Evolutionary conservation across 2,888 invertebrate genomes (phyloP), one percentile per base, ranked within the genome.

Genomic region (Baccha elongata): DNA sequence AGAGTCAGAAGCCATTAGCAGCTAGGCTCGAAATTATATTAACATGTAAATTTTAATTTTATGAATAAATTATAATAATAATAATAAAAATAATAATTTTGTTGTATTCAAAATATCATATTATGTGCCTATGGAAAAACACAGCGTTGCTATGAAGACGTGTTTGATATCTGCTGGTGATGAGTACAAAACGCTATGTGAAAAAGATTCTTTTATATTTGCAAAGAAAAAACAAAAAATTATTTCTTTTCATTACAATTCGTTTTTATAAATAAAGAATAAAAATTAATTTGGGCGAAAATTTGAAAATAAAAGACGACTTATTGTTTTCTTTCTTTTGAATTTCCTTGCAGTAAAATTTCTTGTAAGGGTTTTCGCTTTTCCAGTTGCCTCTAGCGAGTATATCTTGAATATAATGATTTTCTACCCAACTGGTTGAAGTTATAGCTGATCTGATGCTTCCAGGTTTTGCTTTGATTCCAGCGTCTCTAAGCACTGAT

Each of bases 121-220:
- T 26, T 26, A 26, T 26, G 26, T 26, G 26, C 26, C 6, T 26
- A 4, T 26, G 3, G 26, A 26, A 26, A 26, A 26, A 26, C 26
- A 26, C 26, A 26, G 26, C 26, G 26, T 26, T 6, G 6, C 26
- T 26, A 29, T 73, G 46, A 40, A 53, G 42, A 65, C 53, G 44
- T 64, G 37, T 73, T 23, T 73, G 64, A 35, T 73, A 65, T 65
- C 48, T 74, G 23, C 73, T 73, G 53, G 55, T 65, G 65, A 73
- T 37, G 55, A 64, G 15, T 55, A 73, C 35, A 73, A 73, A 73
- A 52, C 73, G 73, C 73, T 73, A 65, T 65, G 48, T 62, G 65
- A 73, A 55, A 55, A 46, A 73, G 3, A 7, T 3, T 37, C 13
- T n/a, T 37, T n/a, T 37, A 13, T 37, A 37, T 37, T 37, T 11